Base-by-base conservation (phyloP, 2,888 invertebrate genomes). In the Venusia cambrica region DNA sequence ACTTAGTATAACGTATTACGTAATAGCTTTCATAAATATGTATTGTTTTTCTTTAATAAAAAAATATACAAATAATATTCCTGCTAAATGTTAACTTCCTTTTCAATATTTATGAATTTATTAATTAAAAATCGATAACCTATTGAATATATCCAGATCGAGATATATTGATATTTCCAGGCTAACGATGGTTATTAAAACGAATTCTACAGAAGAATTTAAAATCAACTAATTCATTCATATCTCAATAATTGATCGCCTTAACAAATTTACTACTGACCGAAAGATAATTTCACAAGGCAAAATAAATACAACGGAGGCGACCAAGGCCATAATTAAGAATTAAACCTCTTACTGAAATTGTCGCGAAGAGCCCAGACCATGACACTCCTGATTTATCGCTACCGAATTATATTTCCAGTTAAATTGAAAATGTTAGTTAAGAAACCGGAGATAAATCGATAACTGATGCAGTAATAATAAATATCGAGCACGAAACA, bases 321-420 rank as follows among this genome's bases (percentile, higher is more conserved):
- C 62, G 50, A 66, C 64, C 66, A 63, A 66, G 61, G 54, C 69
- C 67, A 78, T 79, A 77, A 83, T 80, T 83, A 81, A 80, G 78
- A 75, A 78, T 79, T 78, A 76, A 76, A 79, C 63, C 65, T 73
- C 68, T 70, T 71, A 63, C 68, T 62, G 54, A 75, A 77, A 74
- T 73, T 74, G 76, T 75, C 72, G 63, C 71, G 53, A 64, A 58
- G 37, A 63, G 61, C 60, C 52, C 54, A 61, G 58, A 57, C 46
- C 55, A 55, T 61, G 61, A 57, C 48, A 48, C 42, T 43, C 46
- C 57, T 76, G 74, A 81, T 81, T 81, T 83, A 83, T 74, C 42
- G 55, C 60, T 40, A 29, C 46, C 53, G 56, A 72, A 70, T 71
- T 67, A 73, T 73, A 73, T 70, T 73, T 70, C 63, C 62, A 69